Percentiles rank a stretch among this genome's conserved stretches.
Evolutionary conservation across 2,888 invertebrate genomes (phyloP).

Genomic region (Meteorus cinctellus): DNA sequence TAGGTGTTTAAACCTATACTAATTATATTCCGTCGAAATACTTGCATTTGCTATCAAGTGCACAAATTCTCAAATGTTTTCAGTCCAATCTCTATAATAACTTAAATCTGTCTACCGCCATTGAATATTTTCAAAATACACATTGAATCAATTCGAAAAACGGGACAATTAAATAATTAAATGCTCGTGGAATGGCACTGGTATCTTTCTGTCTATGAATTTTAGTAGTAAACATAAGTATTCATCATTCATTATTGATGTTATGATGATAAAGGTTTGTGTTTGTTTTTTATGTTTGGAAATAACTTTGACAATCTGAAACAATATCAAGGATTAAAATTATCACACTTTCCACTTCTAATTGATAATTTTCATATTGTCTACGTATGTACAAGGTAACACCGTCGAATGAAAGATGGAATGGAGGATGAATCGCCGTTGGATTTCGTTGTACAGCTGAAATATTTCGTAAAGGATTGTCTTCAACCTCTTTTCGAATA

Average conservation of each 20-base stretch:
- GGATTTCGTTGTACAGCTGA: constrained; percentile 50
- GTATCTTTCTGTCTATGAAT: constrained; percentile 28
- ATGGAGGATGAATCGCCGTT: constrained; percentile 27
- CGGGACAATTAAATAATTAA: constrained; percentile 47
- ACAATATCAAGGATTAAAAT: constrained; percentile 66
- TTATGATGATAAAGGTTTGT: background rate
- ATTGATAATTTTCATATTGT: constrained; percentile 52
- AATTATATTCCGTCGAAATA: constrained; percentile 32
- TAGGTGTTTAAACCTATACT: constrained; percentile 51
- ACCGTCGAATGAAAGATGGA: constrained; percentile 30
- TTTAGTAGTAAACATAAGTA: background rate
- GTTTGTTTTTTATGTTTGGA: background rate
- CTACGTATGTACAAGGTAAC: constrained; percentile 44
- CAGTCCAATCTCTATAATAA: constrained; percentile 11
- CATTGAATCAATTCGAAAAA: constrained; percentile 36
- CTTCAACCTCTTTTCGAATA: background rate
- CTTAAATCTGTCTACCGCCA: background rate
- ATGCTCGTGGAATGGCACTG: constrained; percentile 60
- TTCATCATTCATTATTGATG: background rate
- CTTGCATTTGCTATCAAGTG: constrained; percentile 6
- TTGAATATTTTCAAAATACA: constrained; percentile 23
- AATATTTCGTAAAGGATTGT: constrained; percentile 52
- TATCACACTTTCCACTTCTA: constrained; percentile 69
- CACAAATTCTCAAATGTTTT: constrained; percentile 4
- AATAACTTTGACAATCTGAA: constrained; percentile 35